Conservation (phyloP, 2,113 vertebrate genomes). For the Tapirus terrestris region DNA sequence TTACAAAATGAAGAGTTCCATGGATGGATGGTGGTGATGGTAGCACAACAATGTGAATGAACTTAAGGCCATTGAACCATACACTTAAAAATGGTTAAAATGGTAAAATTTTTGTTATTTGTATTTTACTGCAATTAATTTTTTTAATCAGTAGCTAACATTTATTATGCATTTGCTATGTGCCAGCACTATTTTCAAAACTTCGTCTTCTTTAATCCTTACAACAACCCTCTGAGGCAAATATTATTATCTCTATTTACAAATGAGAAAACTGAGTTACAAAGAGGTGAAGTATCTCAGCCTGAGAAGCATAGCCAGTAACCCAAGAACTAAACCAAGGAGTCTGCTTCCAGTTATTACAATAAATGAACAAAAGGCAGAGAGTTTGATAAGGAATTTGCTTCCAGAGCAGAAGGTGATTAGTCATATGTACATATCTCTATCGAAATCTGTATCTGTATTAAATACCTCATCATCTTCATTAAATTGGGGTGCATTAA, state of each 20-base stretch:
- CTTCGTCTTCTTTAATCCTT: constrained; percentile 16
- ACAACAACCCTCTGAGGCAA: neutral
- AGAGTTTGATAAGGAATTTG: neutral
- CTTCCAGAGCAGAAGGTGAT: neutral
- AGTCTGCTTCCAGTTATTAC: neutral
- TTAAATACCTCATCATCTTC: neutral
- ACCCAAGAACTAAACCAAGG: neutral
- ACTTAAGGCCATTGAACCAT: neutral
- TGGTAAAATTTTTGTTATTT: neutral
- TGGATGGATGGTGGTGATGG: neutral
- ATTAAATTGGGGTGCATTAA: neutral
- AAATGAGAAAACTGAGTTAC: neutral
- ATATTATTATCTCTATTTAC: neutral
- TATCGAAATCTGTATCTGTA: neutral
- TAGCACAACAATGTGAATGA: neutral
- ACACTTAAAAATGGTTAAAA: neutral
- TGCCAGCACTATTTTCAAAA: neutral
- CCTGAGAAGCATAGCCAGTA: neutral
- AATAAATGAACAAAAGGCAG: neutral
- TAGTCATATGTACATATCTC: neutral
- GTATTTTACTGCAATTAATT: neutral
- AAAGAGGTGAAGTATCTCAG: neutral
- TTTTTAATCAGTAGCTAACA: neutral
- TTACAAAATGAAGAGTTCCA: neutral
- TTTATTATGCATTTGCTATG: neutral